These are phyloP conservation scores for Leptinotarsa haldemani DNA, from an alignment of 2,888 invertebrate species.

Conservation along the genomic window DNA sequence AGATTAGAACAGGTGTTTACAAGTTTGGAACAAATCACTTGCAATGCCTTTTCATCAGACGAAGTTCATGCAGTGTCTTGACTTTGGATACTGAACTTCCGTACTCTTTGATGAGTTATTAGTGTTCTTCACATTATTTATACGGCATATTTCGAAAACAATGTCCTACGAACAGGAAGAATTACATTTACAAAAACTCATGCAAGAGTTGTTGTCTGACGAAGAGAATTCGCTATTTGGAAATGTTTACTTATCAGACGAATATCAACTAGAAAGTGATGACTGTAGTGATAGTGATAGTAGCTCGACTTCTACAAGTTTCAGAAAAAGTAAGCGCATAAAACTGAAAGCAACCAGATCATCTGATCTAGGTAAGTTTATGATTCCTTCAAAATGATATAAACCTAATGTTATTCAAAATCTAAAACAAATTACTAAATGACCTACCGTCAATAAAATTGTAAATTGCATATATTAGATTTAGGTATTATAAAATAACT, in stretches of 20 bases:
- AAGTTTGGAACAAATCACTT: not conserved
- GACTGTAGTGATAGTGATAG: constrained; percentile 22
- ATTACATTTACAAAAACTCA: not conserved
- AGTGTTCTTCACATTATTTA: not conserved
- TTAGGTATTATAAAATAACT: too few species aligned
- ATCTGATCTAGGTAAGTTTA: not conserved
- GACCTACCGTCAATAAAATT: too few species aligned
- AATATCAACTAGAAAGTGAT: not conserved
- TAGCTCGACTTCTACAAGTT: constrained; percentile 12
- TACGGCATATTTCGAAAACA: not conserved
- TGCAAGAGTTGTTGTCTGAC: not conserved
- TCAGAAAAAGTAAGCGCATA: too few species aligned
- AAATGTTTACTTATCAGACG: not conserved
- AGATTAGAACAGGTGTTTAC: not conserved
- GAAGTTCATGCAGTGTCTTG: not conserved
- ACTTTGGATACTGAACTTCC: not conserved
- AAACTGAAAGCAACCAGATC: constrained; percentile 8
- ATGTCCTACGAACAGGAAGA: not conserved
- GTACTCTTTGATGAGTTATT: not conserved
- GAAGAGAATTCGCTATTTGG: too few species aligned
- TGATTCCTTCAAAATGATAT: not conserved
- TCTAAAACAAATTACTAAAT: not conserved
- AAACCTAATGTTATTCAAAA: not conserved
- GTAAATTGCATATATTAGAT: too few species aligned
- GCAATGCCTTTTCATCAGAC: not conserved